phyloP scores from a whole-genome alignment of 2,888 invertebrate genomes.

The Apotomis turbidana region DNA sequence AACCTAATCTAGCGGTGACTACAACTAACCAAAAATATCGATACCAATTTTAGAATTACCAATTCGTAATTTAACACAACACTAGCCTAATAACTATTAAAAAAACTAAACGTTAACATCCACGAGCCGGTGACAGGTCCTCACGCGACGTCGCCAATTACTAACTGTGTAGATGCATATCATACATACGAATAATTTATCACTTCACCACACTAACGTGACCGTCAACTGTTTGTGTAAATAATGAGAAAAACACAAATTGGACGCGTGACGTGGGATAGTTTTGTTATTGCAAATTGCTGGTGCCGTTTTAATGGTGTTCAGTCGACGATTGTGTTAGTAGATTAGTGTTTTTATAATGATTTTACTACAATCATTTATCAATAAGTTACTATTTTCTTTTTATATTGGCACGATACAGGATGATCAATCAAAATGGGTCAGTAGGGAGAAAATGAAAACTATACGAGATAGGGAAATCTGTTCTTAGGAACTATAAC shows the following conservation, averaged over 20 bases:
- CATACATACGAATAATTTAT: constrained; percentile 47
- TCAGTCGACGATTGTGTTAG: background rate
- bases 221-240: constrained; percentile 37
- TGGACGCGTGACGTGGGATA: constrained; percentile 23
- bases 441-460: too few species aligned
- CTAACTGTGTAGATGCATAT: constrained; percentile 31
- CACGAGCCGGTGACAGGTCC: constrained; percentile 20
- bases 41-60: background rate
- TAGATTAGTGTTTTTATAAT: background rate
- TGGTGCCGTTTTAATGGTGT: background rate
- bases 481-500: too few species aligned
- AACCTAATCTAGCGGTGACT: too few species aligned
- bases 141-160: constrained; percentile 30
- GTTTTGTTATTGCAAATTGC: background rate
- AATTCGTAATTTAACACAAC: constrained; percentile 10
- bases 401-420: too few species aligned
- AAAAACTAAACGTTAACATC: constrained; percentile 15
- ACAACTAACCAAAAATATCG: background rate
- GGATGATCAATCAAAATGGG: too few species aligned
- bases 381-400: too few species aligned
- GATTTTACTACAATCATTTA: too few species aligned
- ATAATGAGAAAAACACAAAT: constrained; percentile 34
- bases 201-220: constrained; percentile 42
- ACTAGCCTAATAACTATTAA: background rate
- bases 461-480: too few species aligned